phyloP scores from a whole-genome alignment of 2,113 vertebrate species.

The Elaphurus davidianus region DNA sequence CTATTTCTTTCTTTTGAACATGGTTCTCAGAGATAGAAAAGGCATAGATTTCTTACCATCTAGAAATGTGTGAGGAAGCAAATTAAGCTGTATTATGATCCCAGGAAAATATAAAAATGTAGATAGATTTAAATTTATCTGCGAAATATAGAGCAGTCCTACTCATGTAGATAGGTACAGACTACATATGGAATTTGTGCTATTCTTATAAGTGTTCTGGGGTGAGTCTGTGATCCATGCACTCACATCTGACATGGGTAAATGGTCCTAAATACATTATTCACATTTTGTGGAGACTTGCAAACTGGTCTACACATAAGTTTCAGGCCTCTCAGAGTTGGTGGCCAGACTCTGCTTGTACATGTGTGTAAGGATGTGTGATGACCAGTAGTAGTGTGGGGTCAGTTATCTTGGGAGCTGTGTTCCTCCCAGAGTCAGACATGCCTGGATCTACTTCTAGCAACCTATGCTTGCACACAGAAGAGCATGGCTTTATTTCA shows the following conservation, averaged over 20 bases:
- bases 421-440: background rate
- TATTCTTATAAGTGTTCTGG: background rate
- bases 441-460: background rate
- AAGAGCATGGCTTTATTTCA: background rate
- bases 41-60: constrained; percentile 39
- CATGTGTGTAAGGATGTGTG: accelerated
- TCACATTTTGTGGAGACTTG: background rate
- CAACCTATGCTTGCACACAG: background rate
- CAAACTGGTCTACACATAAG: accelerated
- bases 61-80: constrained; percentile 8
- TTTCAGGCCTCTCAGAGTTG: background rate
- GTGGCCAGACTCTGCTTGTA: background rate
- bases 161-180: background rate
- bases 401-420: background rate
- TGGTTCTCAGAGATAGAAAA: constrained; percentile 31
- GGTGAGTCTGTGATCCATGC: background rate
- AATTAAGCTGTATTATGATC: constrained; percentile 49
- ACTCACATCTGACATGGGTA: background rate
- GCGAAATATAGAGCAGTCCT: background rate
- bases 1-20: constrained; percentile 44
- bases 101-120: constrained; percentile 29
- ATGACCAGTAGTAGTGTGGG: background rate
- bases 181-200: background rate
- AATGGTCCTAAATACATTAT: background rate
- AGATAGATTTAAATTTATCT: constrained; percentile 46